Conservation (phyloP, 2,797 vertebrate genomes). For the Arrhamphus sclerolepis region DNA sequence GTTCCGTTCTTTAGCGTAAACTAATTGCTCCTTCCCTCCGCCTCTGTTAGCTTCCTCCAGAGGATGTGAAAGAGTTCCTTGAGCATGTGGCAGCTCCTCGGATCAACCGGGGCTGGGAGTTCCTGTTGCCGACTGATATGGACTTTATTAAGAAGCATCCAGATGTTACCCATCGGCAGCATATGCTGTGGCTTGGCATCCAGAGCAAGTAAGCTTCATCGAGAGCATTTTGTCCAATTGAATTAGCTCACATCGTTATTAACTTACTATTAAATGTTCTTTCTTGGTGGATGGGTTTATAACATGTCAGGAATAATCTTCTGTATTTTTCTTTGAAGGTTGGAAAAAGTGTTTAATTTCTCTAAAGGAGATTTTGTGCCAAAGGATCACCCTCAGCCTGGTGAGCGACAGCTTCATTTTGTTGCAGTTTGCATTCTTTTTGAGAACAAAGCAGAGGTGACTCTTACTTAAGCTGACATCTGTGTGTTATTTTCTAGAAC, state of each 20-base stretch:
- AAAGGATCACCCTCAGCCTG: constrained; percentile 86
- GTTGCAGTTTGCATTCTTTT: too few species aligned
- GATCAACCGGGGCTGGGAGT: constrained; percentile 97
- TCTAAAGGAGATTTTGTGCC: constrained; percentile 89
- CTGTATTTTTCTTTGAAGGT: constrained; percentile 73
- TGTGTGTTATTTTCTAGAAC: constrained; percentile 51
- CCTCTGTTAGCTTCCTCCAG: constrained; percentile 88
- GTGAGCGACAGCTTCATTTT: constrained; percentile 65
- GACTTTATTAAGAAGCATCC: constrained; percentile 96
- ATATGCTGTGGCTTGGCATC: constrained; percentile 98
- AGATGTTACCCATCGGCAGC: constrained; percentile 94
- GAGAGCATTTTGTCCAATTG: not conserved
- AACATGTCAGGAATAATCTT: not conserved
- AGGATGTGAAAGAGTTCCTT: constrained; percentile 98
- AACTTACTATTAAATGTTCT: too few species aligned
- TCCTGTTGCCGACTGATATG: constrained; percentile 88
- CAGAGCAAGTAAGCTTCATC: constrained; percentile 90
- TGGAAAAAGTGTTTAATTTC: constrained; percentile 96
- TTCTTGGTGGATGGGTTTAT: not conserved
- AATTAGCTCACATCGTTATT: not conserved
- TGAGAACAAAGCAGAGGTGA: too few species aligned
- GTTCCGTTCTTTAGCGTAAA: constrained; percentile 9
- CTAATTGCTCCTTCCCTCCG: constrained; percentile 7
- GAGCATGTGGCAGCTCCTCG: constrained; percentile 93
- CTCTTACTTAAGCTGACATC: not conserved